Conservation (phyloP, 2,113 vertebrate genomes). For the Pseudopodoces humilis region DNA sequence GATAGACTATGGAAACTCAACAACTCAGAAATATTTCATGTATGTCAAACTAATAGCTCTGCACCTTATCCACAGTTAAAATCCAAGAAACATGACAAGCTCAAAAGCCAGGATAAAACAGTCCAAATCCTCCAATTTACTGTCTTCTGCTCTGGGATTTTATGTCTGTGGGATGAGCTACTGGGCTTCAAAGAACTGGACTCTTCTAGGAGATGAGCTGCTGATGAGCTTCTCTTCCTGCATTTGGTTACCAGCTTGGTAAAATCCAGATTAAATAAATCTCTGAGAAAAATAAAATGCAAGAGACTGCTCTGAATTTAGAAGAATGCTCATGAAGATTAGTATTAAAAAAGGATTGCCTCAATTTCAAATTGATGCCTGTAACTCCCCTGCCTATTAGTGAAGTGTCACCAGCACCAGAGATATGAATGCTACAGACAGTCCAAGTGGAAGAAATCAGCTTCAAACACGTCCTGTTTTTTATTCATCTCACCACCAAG, state of each 20-base stretch:
- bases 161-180: not conserved
- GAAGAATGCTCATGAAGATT: not conserved
- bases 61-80: not conserved
- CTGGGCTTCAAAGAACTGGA: not conserved
- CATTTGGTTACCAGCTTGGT: not conserved
- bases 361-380: not conserved
- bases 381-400: not conserved
- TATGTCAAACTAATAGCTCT: not conserved
- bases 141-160: not conserved
- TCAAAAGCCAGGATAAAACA: not conserved
- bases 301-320: not conserved
- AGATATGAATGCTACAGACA: not conserved
- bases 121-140: not conserved
- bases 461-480: not conserved
- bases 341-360: not conserved
- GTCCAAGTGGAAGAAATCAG: not conserved
- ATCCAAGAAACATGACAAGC: not conserved
- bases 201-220: not conserved
- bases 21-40: not conserved
- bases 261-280: not conserved
- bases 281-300: not conserved
- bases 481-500: not conserved
- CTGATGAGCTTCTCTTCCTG: not conserved
- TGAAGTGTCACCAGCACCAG: not conserved
- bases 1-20: not conserved